Base-by-base conservation (phyloP, 2,888 invertebrate species). In the Cinara cedri region DNA sequence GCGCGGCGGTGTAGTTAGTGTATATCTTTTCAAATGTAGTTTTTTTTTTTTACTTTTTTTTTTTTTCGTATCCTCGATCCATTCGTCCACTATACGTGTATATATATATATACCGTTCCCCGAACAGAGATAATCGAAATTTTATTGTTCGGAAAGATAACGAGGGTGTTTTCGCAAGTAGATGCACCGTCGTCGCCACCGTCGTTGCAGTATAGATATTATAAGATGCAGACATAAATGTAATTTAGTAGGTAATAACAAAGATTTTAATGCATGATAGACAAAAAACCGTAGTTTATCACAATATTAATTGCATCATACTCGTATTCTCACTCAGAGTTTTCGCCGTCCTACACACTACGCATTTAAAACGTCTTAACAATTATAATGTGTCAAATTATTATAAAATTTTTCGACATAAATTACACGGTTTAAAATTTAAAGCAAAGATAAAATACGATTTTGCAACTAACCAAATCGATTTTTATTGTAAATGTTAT, bases 111-210 rank as follows among this genome's bases (percentile, higher is more conserved):
- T 34, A 34, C 34, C 34, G 34, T 34, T 19, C 44, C 24, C 16
- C 70, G 68, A 78, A 78, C 78, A 46, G 60, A 78, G 78, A 78
- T 78, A 78, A 78, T 78, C 78, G 78, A 78, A 78, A 78, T 78
- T 78, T 78, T 78, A 78, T 78, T 78, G 78, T 78, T 78, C 60
- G 78, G 78, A 78, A 78, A 78, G 78, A 78, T 78, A 78, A 78
- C 78, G 70, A 78, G 78, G 78, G 78, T 78, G 78, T 78, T 78
- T 78, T 60, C 44, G 54, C 34, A 62, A 63, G 51, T 11, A 21
- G 19, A 71, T 24, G 42, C 71, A 44, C 21, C 71, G 16, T 55
- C 19, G 54, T 55, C 21, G 51, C 51, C 26, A 51, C n/a, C n/a
- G n/a, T 51, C n/a, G 26, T 68, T 46, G n/a, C n/a, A n/a, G n/a